phyloP scores from a whole-genome alignment of 2,888 invertebrate genomes.

The Molorchus minor region DNA sequence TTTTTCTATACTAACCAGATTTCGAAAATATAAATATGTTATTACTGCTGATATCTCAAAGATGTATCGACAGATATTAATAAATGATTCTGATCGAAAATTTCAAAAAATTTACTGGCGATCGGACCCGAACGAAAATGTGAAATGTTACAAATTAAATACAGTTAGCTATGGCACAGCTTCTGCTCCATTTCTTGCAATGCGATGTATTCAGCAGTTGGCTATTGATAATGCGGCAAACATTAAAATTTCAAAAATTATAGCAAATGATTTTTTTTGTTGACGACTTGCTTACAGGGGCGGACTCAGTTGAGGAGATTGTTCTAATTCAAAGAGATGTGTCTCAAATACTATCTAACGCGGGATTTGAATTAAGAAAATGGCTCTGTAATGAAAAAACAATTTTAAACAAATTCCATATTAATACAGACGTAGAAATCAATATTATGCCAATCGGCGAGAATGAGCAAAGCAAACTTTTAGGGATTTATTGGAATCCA shows the following conservation, averaged over 20 bases:
- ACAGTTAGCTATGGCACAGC: too few species aligned
- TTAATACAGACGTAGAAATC: conserved; percentile 9
- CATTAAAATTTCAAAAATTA: conserved; percentile 26
- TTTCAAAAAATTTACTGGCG: too few species aligned
- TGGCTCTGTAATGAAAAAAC: conserved; percentile 23
- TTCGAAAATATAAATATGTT: conserved; percentile 28
- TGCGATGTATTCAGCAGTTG: too few species aligned
- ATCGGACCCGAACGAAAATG: too few species aligned
- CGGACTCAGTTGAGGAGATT: conserved; percentile 28
- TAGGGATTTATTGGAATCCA: too few species aligned
- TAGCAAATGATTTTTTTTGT: conserved; percentile 38
- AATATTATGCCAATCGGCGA: conserved; percentile 30
- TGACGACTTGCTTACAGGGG: conserved; percentile 35
- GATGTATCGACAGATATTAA: conserved; percentile 27
- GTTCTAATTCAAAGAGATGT: conserved; percentile 32
- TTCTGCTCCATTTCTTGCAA: too few species aligned
- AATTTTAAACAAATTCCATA: conserved; percentile 16
- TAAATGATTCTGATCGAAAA: conserved; percentile 10
- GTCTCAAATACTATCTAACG: conserved; percentile 26
- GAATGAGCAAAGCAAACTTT: conserved; percentile 28
- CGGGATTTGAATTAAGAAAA: conserved; percentile 36
- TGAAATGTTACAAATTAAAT: too few species aligned
- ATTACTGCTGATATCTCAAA: conserved; percentile 25
- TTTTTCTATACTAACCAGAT: conserved; percentile 19
- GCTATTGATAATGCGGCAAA: too few species aligned